Conservation (phyloP, 2,113 vertebrate genomes). For the Tinamus guttatus region DNA sequence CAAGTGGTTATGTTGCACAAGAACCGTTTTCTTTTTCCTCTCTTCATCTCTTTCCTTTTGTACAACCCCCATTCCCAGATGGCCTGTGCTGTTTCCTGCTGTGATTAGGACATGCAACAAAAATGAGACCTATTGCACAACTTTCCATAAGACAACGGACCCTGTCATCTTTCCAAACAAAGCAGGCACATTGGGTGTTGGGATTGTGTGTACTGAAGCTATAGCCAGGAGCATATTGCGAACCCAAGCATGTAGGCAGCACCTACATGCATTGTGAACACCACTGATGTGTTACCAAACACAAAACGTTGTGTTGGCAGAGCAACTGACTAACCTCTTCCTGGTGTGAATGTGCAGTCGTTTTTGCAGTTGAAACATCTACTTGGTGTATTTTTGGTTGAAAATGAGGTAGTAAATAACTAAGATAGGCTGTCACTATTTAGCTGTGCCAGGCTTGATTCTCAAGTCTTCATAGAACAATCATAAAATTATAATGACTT, state of each 20-base stretch:
- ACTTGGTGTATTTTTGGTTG: neutral
- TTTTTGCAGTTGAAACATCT: neutral
- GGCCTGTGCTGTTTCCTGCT: conserved; percentile 1
- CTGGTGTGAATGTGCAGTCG: neutral
- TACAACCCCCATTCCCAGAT: neutral
- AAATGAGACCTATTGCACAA: conserved; percentile 18
- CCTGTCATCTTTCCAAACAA: neutral
- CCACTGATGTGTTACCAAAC: neutral
- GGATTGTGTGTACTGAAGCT: neutral
- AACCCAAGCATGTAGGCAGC: neutral
- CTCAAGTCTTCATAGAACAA: neutral
- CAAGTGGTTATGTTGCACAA: neutral
- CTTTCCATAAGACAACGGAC: neutral
- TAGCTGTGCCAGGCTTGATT: neutral
- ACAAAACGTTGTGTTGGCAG: neutral
- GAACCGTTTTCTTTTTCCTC: neutral
- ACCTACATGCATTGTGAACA: neutral
- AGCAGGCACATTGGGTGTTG: neutral
- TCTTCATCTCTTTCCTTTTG: conserved; percentile 9
- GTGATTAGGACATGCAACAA: conserved; percentile 23
- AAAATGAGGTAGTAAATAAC: neutral
- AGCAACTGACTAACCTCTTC: neutral
- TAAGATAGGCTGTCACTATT: neutral
- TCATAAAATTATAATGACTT: neutral
- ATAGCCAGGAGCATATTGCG: neutral